phyloP scores from a whole-genome alignment of 30 jellyfish, hydroid and myxozoan genomes.

The Aurelia sp. region DNA sequence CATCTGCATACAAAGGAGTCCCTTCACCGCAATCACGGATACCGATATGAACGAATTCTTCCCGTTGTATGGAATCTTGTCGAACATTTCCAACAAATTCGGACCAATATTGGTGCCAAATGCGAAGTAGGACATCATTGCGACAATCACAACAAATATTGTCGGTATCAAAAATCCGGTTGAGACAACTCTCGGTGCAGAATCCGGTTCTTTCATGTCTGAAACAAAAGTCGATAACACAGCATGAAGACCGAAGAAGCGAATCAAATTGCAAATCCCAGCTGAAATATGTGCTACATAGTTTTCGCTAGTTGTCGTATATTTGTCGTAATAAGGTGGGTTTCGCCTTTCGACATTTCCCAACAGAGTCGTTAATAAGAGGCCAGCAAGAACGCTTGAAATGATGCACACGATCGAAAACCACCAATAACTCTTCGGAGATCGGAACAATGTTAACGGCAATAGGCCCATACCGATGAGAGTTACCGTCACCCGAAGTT shows the following conservation, averaged over 20 bases:
- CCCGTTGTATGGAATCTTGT: neutral
- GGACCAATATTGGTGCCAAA: constrained; percentile 6
- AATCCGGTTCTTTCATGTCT: constrained; percentile 29
- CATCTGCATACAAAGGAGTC: constrained; percentile 10
- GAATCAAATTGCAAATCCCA: constrained; percentile 5
- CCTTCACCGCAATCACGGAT: neutral
- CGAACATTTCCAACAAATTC: constrained; percentile 7
- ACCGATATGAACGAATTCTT: neutral
- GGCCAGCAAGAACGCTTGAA: constrained; percentile 14
- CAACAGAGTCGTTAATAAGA: constrained; percentile 31
- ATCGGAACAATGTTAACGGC: constrained; percentile 32
- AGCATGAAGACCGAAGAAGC: constrained; percentile 34
- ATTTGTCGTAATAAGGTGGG: neutral
- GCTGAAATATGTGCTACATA: constrained; percentile 3
- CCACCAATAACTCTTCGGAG: constrained; percentile 30
- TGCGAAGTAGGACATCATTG: constrained; percentile 46
- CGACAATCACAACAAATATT: constrained; percentile 26
- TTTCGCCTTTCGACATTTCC: constrained; percentile 5
- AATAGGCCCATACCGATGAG: neutral
- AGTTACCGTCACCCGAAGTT: constrained; percentile 1
- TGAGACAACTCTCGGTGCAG: constrained; percentile 35
- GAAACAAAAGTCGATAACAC: neutral
- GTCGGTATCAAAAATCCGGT: constrained; percentile 48
- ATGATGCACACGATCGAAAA: neutral
- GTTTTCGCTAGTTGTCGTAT: neutral